Conservation (phyloP, 2,888 invertebrate genomes). For the Sarcophaga subvicina region DNA sequence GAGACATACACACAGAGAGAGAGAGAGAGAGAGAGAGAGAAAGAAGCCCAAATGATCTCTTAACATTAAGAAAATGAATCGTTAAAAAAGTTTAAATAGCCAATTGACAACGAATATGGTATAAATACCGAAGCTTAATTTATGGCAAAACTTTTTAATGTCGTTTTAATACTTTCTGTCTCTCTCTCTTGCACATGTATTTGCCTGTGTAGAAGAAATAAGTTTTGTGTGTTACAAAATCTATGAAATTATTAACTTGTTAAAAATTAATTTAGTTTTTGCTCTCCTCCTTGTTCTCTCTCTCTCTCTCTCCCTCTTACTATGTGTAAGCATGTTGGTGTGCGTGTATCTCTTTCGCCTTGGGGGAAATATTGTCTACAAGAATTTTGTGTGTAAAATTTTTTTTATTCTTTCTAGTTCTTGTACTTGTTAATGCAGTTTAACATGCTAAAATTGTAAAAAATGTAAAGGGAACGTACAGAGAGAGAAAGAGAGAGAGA, state of each 20-base stretch:
- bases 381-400: slow-evolving; percentile 8
- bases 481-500: neutral
- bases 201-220: neutral
- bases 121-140: neutral
- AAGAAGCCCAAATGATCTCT: neutral
- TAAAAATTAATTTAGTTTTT: slow-evolving; percentile 48
- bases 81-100: neutral
- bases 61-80: neutral
- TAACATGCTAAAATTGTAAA: neutral
- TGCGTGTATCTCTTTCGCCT: no score
- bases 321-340: no score
- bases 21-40: neutral
- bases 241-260: slow-evolving; percentile 47
- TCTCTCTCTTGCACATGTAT: neutral
- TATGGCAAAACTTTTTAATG: neutral
- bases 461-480: neutral
- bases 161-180: neutral
- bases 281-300: neutral
- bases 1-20: neutral
- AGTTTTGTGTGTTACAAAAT: neutral
- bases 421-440: neutral
- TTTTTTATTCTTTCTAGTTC: neutral
- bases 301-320: neutral
- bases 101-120: neutral
- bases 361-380: neutral